Percentiles rank a stretch among this genome's conserved stretches.
Evolutionary conservation across 2,797 vertebrate genomes (phyloP).

Genomic region (Limnodromus scolopaceus): DNA sequence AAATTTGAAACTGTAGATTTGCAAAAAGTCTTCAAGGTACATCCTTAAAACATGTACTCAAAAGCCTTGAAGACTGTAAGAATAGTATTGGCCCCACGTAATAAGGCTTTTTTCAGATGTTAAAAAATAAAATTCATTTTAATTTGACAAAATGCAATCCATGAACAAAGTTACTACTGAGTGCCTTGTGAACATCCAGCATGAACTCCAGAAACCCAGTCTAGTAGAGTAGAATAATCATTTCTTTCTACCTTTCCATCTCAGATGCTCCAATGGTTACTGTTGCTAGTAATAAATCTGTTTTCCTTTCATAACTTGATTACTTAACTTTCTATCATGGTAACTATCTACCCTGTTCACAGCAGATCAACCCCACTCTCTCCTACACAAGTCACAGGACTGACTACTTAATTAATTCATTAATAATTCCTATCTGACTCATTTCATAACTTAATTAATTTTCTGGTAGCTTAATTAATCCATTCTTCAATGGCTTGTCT

Average conservation of each 20-base stretch:
- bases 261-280: neutral
- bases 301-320: neutral
- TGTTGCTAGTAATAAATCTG: neutral
- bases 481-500: conserved; percentile 44
- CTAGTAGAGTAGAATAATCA: neutral
- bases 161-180: neutral
- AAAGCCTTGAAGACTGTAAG: neutral
- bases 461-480: conserved; percentile 49
- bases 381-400: neutral
- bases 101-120: neutral
- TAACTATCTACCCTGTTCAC: neutral
- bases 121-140: neutral
- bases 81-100: neutral
- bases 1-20: neutral
- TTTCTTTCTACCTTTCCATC: neutral
- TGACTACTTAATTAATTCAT: conserved; percentile 41
- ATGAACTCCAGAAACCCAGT: neutral
- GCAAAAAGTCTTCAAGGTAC: neutral
- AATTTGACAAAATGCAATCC: neutral
- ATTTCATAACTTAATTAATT: conserved; percentile 56
- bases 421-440: conserved; percentile 46
- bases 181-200: neutral
- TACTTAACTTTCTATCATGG: neutral
- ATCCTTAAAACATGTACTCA: neutral
- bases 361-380: neutral